A percentile compares a stretch with the other conserved stretches of the same genome.
Evolutionary conservation across 2,888 invertebrate species (phyloP).

Genomic region (Melolontha melolontha): DNA sequence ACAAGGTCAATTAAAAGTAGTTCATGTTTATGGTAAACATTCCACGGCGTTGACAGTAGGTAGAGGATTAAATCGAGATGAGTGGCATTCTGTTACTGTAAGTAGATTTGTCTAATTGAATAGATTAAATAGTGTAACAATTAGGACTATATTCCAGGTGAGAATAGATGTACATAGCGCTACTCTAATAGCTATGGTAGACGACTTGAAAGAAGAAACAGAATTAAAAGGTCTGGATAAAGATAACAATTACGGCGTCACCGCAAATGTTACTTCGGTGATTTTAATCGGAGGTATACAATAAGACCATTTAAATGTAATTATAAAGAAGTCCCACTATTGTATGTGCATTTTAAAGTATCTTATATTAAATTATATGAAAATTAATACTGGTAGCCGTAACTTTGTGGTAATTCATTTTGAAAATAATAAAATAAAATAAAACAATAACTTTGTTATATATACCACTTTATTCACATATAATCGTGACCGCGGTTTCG

Average conservation of each 20-base stretch:
- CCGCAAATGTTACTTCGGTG: slow-evolving; percentile 87
- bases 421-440: too few species aligned
- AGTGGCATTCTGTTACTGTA: slow-evolving; percentile 90
- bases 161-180: slow-evolving; percentile 90
- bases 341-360: too few species aligned
- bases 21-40: slow-evolving; percentile 91
- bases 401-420: too few species aligned
- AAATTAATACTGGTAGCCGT: too few species aligned
- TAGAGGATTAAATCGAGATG: slow-evolving; percentile 87
- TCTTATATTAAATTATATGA: too few species aligned
- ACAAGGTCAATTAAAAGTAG: slow-evolving; percentile 91
- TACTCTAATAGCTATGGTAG: slow-evolving; percentile 86
- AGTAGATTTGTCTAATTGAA: slow-evolving; percentile 43
- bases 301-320: slow-evolving; percentile 48
- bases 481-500: too few species aligned
- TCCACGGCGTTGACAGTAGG: slow-evolving; percentile 88
- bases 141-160: slow-evolving; percentile 63
- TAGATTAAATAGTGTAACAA: slow-evolving; percentile 1
- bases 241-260: slow-evolving; percentile 88
- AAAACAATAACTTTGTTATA: too few species aligned
- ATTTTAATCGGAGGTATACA: slow-evolving; percentile 86
- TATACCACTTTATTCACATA: too few species aligned
- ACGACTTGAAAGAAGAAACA: slow-evolving; percentile 84
- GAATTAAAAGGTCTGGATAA: slow-evolving; percentile 86
- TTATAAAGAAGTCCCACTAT: too few species aligned